phyloP scores from a whole-genome alignment of 2,797 vertebrate genomes.

The Serranus cabrilla region DNA sequence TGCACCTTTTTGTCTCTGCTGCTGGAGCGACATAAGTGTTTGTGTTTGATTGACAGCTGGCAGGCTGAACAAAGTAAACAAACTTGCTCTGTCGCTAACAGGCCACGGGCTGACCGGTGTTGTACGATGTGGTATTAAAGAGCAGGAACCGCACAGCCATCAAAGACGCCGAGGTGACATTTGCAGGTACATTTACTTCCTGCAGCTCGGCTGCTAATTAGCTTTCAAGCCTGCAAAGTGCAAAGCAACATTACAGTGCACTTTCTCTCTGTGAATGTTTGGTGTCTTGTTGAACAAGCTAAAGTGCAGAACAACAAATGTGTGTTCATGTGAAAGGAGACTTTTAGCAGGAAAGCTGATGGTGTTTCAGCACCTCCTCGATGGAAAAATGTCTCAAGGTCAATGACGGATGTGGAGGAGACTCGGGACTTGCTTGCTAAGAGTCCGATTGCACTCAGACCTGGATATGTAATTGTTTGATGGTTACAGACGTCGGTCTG shows the following conservation, averaged over 20 bases:
- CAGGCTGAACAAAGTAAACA: not conserved
- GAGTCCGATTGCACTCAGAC: no score
- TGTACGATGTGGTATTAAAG: not conserved
- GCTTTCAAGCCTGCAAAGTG: not conserved
- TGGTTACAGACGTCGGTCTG: no score
- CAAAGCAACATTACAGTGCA: not conserved
- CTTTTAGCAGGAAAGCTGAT: no score
- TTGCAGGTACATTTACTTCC: not conserved
- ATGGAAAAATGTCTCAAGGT: no score
- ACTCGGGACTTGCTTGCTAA: no score
- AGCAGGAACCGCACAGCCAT: no score
- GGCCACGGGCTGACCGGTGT: not conserved
- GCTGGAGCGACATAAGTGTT: not conserved
- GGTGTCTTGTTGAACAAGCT: not conserved
- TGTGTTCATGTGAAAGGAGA: not conserved
- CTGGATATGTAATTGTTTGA: no score
- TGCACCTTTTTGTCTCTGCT: not conserved
- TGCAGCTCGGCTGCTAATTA: not conserved
- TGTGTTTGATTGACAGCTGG: not conserved
- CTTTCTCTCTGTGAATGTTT: not conserved
- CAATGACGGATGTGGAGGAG: no score
- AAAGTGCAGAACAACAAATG: not conserved
- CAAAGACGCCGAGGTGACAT: not conserved
- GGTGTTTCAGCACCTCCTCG: no score
- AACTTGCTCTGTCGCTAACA: not conserved